Evolutionary conservation across 2,888 invertebrate species (phyloP), one percentile per base, ranked within the genome.

Genomic region (Agrochola macilenta): DNA sequence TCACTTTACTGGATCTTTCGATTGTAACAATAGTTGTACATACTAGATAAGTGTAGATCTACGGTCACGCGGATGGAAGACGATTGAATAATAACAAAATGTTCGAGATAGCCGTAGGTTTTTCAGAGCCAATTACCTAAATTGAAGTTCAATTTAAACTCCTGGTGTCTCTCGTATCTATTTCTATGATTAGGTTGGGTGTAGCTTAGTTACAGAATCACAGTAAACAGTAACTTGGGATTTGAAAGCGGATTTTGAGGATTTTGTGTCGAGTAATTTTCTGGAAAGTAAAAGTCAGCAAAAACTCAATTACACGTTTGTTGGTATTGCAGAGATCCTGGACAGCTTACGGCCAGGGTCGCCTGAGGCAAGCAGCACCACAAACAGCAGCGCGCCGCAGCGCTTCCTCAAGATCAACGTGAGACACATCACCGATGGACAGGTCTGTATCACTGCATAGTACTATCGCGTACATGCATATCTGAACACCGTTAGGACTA

Each of bases 321-420:
- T 35, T 46, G 26, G 0, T 75, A 65, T 96, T 97, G 5, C 96
- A 98, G 98, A 98, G 94, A 97, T 98, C 89, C 96, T 98, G 95
- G 98, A 98, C 93, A 98, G 98, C 92, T 96, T 99, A 91, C 97
- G 98, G 92, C 98, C 98, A 49, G 98, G 98, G 83, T 98, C 98
- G 57, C 98, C 98, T 1, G 98, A 98, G 93, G 98, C 98, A 9
- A 79, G 23, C 98, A 80, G 23, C 81, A 80, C 97, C 63, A 90
- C 96, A 80, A 96, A 95, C 90, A 97, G 97, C 90, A 97, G 97
- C 84, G 97, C 97, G 79, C 98, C 98, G 89, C 98, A 98, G 95
- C 97, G 98, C 88, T 99, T 99, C 96, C 97, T 99, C 91, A 99
- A 99, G 97, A 99, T 99, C 92, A 99, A 99, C 94, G 99, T 99